A percentile compares a stretch with the other conserved stretches of the same genome.
These are phyloP conservation scores for Cryptus armator DNA, from an alignment of 2,888 invertebrate species.

Conservation along the genomic window DNA sequence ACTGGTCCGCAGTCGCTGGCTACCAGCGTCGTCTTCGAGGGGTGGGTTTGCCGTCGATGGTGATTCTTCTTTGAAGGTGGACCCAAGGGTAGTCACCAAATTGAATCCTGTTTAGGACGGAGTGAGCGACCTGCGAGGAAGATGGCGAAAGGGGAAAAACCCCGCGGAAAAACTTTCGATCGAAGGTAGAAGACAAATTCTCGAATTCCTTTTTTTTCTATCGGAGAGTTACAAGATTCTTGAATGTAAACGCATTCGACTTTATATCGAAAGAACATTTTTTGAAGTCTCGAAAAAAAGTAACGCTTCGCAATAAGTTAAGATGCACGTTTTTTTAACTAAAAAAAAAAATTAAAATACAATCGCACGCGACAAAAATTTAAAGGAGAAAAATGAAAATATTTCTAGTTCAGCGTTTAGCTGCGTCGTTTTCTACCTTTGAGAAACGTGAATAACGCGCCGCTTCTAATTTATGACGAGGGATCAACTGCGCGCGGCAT, in stretches of 20 bases:
- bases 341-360: not conserved
- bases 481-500: constrained; percentile 43
- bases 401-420: not conserved
- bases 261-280: not conserved
- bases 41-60: constrained; percentile 78
- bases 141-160: constrained; percentile 33
- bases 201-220: constrained; percentile 49
- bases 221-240: constrained; percentile 48
- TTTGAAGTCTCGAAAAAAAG: not conserved
- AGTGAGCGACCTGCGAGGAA: constrained; percentile 64
- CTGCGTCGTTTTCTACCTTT: constrained; percentile 39
- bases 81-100: constrained; percentile 83
- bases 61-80: constrained; percentile 85
- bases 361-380: not conserved
- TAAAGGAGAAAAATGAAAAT: not conserved
- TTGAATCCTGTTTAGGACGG: constrained; percentile 85
- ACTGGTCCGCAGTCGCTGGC: constrained; percentile 67
- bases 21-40: constrained; percentile 64
- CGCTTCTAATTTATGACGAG: constrained; percentile 70
- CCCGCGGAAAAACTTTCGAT: constrained; percentile 5
- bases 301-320: not conserved
- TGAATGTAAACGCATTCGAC: constrained; percentile 1
- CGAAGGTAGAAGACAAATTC: constrained; percentile 46
- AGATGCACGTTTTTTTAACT: too few species aligned
- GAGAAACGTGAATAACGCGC: constrained; percentile 62